Conservation (phyloP, 2,888 invertebrate genomes). For the Diarsia mendica region DNA sequence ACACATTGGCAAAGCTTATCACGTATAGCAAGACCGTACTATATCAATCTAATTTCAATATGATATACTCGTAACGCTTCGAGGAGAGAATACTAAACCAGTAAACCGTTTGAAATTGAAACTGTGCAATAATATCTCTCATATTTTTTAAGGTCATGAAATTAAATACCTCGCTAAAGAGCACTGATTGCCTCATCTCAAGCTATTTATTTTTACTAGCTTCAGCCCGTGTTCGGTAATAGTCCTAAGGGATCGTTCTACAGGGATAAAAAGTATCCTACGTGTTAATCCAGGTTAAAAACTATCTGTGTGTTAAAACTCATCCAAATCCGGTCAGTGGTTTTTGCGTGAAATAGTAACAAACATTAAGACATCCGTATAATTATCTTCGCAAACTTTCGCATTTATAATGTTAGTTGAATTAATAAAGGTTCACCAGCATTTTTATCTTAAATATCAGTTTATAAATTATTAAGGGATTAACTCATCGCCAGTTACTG, state of each 20-base stretch:
- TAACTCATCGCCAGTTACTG: not conserved
- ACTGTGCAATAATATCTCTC: conserved; percentile 1
- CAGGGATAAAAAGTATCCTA: no score
- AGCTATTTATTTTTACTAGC: no score
- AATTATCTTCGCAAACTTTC: no score
- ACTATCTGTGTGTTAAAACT: no score
- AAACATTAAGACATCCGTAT: no score
- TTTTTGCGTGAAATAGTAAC: no score
- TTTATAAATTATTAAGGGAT: not conserved
- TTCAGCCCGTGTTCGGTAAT: no score
- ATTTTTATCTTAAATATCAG: not conserved
- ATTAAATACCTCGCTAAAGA: not conserved
- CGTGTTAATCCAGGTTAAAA: no score
- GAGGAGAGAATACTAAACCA: conserved; percentile 47
- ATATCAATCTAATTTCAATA: conserved; percentile 57
- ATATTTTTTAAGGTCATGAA: not conserved
- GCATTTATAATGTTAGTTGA: no score
- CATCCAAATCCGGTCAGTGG: no score
- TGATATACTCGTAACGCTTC: conserved; percentile 29
- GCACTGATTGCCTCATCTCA: not conserved
- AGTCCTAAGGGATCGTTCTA: no score
- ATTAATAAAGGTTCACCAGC: no score
- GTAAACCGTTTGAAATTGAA: not conserved
- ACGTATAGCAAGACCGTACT: conserved; percentile 34
- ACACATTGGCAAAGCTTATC: conserved; percentile 36